Conservation (phyloP, 2,888 invertebrate genomes). For the Amphipoea lucens region DNA sequence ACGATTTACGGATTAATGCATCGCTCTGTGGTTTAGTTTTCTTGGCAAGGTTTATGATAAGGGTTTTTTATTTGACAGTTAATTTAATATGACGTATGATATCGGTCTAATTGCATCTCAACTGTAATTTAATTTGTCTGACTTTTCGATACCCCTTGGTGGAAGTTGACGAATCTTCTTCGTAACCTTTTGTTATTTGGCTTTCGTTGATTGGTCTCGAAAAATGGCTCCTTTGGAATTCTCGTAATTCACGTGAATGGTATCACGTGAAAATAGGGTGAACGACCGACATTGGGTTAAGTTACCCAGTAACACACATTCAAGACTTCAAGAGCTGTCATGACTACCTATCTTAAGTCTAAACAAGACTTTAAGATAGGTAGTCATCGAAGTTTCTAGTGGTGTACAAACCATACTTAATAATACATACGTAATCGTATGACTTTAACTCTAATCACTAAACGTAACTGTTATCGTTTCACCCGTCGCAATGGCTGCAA, state of each 20-base stretch:
- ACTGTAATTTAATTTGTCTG: background rate
- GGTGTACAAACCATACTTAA: constrained; percentile 4
- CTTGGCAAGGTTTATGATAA: constrained; percentile 25
- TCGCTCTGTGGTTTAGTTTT: constrained; percentile 23
- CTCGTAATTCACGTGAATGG: background rate
- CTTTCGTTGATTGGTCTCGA: background rate
- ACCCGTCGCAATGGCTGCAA: constrained; percentile 33
- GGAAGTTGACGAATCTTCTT: background rate
- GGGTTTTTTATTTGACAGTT: constrained; percentile 20
- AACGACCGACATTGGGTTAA: background rate
- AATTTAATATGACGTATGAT: constrained; percentile 10
- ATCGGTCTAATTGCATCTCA: background rate
- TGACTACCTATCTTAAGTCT: no score
- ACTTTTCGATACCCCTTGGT: background rate
- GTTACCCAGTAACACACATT: background rate
- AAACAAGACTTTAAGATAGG: background rate
- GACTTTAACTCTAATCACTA: constrained; percentile 23
- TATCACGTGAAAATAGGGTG: background rate
- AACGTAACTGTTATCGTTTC: constrained; percentile 20
- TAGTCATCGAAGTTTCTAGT: constrained; percentile 10
- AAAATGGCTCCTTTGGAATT: background rate
- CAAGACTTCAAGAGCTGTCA: background rate
- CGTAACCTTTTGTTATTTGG: background rate
- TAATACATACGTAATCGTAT: background rate
- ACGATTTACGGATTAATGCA: constrained; percentile 44